Evolutionary conservation across 2,113 vertebrate species (phyloP).

Genomic region (Paradoxurus hermaphroditus): DNA sequence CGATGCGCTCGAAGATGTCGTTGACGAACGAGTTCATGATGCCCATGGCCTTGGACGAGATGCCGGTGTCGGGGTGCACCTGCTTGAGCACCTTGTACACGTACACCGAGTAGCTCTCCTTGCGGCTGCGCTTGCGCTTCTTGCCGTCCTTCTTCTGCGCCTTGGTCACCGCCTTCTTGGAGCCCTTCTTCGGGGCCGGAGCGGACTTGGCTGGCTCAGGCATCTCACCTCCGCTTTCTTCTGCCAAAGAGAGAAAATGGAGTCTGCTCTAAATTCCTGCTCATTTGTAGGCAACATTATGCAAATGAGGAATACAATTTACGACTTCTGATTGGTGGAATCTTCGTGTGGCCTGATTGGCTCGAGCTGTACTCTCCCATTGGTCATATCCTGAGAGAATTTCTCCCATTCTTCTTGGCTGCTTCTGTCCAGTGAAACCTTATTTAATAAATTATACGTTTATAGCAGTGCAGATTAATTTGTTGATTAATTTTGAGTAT

Average conservation of each 20-base stretch:
- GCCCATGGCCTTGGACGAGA: neutral
- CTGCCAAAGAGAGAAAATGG: neutral
- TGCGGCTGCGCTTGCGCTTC: no score
- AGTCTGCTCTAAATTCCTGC: accelerated
- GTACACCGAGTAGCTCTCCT: no score
- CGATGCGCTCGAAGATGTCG: no score
- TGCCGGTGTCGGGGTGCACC: neutral
- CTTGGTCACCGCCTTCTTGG: neutral
- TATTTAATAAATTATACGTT: neutral
- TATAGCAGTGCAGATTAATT: neutral
- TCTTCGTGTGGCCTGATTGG: accelerated
- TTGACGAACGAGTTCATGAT: neutral
- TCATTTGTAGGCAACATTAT: neutral
- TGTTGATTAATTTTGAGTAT: neutral
- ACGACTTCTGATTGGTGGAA: neutral
- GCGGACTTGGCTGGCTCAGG: accelerated
- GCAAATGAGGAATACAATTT: neutral
- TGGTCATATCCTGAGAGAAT: neutral
- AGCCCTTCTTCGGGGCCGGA: neutral
- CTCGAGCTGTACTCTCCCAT: neutral
- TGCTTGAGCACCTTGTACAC: no score
- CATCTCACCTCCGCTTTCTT: accelerated
- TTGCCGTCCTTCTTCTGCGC: no score
- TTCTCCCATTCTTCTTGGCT: neutral
- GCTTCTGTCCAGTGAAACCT: neutral